A percentile compares a stretch with the other conserved stretches of the same genome.
Conservation (phyloP, 2,888 invertebrate genomes). For the Trachelus stipa region DNA sequence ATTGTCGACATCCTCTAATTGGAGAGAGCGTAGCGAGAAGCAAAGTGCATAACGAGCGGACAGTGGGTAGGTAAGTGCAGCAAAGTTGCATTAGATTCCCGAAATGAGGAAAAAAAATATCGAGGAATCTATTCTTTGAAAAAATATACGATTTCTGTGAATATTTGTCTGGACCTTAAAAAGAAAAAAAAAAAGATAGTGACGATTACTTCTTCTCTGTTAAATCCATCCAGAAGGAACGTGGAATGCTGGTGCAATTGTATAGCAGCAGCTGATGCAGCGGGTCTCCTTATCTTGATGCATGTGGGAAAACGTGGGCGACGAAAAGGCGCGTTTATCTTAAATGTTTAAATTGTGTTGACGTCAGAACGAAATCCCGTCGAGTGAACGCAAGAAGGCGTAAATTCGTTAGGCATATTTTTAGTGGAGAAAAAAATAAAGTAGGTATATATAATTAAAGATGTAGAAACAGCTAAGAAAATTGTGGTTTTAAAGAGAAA, state of each 20-base stretch:
- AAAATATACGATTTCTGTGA: neutral
- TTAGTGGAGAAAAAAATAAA: neutral
- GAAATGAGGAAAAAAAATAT: neutral
- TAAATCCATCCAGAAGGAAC: neutral
- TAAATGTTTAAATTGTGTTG: neutral
- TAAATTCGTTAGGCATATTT: neutral
- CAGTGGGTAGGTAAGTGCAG: neutral
- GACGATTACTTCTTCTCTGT: neutral
- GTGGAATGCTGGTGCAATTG: neutral
- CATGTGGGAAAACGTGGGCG: constrained; percentile 1
- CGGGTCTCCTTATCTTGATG: neutral
- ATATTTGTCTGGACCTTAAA: neutral
- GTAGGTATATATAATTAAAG: neutral
- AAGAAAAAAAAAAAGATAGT: neutral
- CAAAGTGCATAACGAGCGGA: neutral
- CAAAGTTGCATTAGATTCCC: neutral
- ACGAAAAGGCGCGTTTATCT: neutral
- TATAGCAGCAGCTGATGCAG: neutral
- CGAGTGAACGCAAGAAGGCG: neutral
- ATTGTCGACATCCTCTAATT: neutral
- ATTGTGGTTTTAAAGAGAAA: neutral
- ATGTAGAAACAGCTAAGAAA: neutral
- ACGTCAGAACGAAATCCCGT: neutral
- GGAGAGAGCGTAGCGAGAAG: neutral
- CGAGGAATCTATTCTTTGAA: neutral